Evolutionary conservation across 37 sponge, comb jelly and placozoan genomes (phyloP), one percentile per base, ranked within the genome.

Genomic region (Cliona cf. orientalis): DNA sequence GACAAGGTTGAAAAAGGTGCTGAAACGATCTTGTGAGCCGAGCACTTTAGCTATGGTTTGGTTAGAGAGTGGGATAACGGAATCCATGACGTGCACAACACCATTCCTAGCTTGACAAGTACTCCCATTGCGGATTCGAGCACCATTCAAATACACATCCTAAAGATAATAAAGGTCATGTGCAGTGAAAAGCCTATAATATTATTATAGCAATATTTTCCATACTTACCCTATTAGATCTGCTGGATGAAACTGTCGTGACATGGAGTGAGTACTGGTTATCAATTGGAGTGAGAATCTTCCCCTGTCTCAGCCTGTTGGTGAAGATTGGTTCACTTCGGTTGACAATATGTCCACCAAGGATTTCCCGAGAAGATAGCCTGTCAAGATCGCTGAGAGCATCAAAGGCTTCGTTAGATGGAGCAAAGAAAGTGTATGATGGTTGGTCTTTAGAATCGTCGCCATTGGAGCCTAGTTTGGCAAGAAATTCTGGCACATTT

Each of bases 41-140:
- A 86, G 44, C 0, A 79, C 28, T n/a, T 71, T 46, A 35, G 72
- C 65, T 60, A 78, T 77, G 22, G 63, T 78, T 22, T 78, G 42
- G 14, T 31, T 31, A 34, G 79, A 57, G 0, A 49, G 46, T 7
- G 61, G 71, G 6, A 78, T 28, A 42, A 78, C n/a, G 5, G 49
- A 7, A 14, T 78, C 45, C 26, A 78, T 19, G 41, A 77, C 71
- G 73, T 86, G 86, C 19, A 86, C 86, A 1, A 77, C n/a, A 26
- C 86, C 86, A 71, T 86, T 86, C 26, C 34, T 37, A 31, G 86
- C 79, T 42, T 63, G 26, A 41, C 86, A 86, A 55, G 73, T 66
- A 78, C 78, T 66, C 31, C 42, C 19, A 1, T 22, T 17, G 6
- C 21, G 4, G 5, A 86, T 23, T 44, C 63, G 32, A 1, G 39